A percentile compares a stretch with the other conserved stretches of the same genome.
Conservation (phyloP, 2,888 invertebrate genomes). For the Cordylochernes scorpioides region DNA sequence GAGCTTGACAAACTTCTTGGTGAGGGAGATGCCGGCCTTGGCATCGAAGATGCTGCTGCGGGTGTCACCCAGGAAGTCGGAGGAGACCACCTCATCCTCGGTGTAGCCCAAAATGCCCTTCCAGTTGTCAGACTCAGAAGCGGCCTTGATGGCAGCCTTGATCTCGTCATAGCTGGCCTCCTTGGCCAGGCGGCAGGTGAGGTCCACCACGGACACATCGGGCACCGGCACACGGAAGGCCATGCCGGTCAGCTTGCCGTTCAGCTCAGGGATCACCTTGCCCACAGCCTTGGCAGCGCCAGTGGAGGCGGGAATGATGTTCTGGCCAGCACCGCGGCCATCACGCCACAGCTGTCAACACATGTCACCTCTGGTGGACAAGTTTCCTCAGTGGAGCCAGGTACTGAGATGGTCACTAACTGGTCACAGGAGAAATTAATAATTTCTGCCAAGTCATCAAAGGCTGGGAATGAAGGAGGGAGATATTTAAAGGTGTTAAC, state of each 20-base stretch:
- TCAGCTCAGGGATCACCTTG: conserved; percentile 87
- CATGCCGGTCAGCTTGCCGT: conserved; percentile 93
- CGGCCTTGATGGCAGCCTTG: conserved; percentile 26
- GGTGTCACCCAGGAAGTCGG: conserved; percentile 71
- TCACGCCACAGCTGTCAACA: conserved; percentile 61
- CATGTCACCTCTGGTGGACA: too few relatives aligned
- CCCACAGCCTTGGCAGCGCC: conserved; percentile 99
- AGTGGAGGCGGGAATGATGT: conserved; percentile 79
- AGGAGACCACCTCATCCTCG: conserved; percentile 51
- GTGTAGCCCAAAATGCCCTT: conserved; percentile 30
- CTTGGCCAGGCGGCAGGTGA: conserved; percentile 38
- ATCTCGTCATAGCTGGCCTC: conserved; percentile 28
- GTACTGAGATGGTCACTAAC: too few relatives aligned
- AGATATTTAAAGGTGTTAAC: too few relatives aligned
- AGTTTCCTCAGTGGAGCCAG: too few relatives aligned
- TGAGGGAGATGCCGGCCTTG: conserved; percentile 75
- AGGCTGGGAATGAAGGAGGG: too few relatives aligned
- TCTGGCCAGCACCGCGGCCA: conserved; percentile 90
- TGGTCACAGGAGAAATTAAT: too few relatives aligned
- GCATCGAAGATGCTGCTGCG: conserved; percentile 92
- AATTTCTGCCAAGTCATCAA: too few relatives aligned
- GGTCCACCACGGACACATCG: conserved; percentile 91
- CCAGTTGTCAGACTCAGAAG: conserved; percentile 24
- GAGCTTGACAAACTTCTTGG: conserved; percentile 82
- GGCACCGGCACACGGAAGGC: conserved; percentile 94